phyloP scores from a whole-genome alignment of 2,888 invertebrate genomes.

The Platerodrilus igneus region DNA sequence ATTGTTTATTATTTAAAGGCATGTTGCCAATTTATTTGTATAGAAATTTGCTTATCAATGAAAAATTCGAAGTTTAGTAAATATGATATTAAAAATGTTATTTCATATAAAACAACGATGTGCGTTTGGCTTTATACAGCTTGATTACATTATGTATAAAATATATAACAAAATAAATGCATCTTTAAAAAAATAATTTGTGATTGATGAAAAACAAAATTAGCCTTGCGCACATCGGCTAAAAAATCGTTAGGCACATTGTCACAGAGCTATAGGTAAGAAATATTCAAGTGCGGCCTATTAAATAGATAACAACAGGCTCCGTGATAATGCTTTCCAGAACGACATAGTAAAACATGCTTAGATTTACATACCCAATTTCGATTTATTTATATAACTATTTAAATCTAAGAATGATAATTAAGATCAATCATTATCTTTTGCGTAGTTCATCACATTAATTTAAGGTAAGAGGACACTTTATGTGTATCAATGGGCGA shows the following conservation, averaged over 20 bases:
- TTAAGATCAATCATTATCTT: slow-evolving; percentile 46
- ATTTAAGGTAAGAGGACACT: slow-evolving; percentile 48
- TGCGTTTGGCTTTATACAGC: slow-evolving; percentile 34
- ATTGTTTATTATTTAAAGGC: slow-evolving; percentile 44
- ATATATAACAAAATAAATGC: too few species aligned
- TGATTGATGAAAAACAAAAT: slow-evolving; percentile 35
- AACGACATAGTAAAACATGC: slow-evolving; percentile 38
- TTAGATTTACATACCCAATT: slow-evolving; percentile 40
- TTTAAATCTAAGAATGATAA: slow-evolving; percentile 46
- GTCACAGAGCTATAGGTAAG: slow-evolving; percentile 28
- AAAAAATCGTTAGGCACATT: slow-evolving; percentile 31
- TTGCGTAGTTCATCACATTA: slow-evolving; percentile 50
- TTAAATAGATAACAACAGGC: slow-evolving; percentile 27
- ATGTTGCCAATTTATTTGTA: slow-evolving; percentile 36
- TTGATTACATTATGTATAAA: slow-evolving; percentile 17
- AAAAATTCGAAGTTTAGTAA: slow-evolving; percentile 48
- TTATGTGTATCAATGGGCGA: slow-evolving; percentile 48
- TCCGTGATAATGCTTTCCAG: slow-evolving; percentile 21
- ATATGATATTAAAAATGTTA: slow-evolving; percentile 49
- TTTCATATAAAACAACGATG: slow-evolving; percentile 46
- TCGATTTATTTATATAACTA: slow-evolving; percentile 43
- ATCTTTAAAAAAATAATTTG: slow-evolving; percentile 33
- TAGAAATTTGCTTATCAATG: slow-evolving; percentile 44
- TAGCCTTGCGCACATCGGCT: slow-evolving; percentile 40
- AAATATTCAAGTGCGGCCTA: slow-evolving; percentile 14